Evolutionary conservation across 2,888 invertebrate species (phyloP).

Genomic region (Schizaphis graminum): DNA sequence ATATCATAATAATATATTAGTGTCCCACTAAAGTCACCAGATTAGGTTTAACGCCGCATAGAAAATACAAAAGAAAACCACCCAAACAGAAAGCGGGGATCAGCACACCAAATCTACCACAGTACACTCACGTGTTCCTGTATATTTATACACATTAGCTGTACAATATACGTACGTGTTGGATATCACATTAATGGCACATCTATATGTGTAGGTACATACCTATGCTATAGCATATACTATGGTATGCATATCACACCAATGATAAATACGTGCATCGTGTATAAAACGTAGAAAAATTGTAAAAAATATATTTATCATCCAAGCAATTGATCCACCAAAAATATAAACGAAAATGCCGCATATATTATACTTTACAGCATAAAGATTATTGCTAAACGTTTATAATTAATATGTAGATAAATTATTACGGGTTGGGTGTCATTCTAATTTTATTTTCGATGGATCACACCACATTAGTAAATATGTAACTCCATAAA

Average conservation of each 20-base stretch:
- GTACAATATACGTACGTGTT: not conserved
- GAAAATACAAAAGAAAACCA: not conserved
- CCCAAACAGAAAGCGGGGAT: not conserved
- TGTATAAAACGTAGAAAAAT: not conserved
- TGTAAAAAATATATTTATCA: not conserved
- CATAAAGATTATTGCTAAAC: not conserved
- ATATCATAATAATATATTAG: not conserved
- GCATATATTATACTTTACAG: not conserved
- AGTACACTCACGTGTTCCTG: not conserved
- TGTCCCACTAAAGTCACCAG: not conserved
- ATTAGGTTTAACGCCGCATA: not conserved
- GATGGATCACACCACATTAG: not conserved
- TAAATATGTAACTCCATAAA: not conserved
- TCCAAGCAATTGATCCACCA: not conserved
- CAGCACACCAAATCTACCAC: not conserved
- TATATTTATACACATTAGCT: not conserved
- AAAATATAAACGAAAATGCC: not conserved
- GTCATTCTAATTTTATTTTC: not conserved
- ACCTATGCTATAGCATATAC: not conserved
- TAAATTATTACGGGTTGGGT: not conserved
- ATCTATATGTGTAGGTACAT: not conserved
- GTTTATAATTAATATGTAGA: not conserved
- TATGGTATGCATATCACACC: constrained; percentile 6
- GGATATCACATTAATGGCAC: constrained; percentile 8
- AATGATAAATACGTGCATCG: not conserved